These are phyloP conservation scores for Opisthograptis luteolata DNA, from an alignment of 2,888 invertebrate genomes.

Conservation along the genomic window DNA sequence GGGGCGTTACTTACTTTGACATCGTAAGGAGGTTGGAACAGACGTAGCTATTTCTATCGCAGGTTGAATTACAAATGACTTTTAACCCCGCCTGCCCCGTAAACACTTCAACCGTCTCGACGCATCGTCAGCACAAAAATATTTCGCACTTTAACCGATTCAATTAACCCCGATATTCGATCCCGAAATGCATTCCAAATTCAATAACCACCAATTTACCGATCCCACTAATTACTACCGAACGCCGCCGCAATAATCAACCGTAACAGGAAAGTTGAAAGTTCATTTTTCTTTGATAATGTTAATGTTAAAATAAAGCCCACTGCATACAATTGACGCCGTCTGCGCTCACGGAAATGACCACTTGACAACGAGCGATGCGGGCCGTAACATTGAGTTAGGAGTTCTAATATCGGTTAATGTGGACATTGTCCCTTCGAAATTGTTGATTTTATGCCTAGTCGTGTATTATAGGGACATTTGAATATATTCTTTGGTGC, in stretches of 20 bases:
- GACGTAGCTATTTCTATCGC: no score
- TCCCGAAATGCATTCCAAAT: slow-evolving; percentile 47
- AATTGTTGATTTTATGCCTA: slow-evolving; percentile 9
- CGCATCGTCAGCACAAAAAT: slow-evolving; percentile 23
- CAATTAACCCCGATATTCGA: slow-evolving; percentile 28
- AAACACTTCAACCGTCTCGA: slow-evolving; percentile 3
- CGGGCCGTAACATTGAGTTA: slow-evolving; percentile 46
- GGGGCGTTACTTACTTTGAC: no score
- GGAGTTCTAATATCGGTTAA: slow-evolving; percentile 11
- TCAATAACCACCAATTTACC: slow-evolving; percentile 40
- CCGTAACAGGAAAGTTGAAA: neutral
- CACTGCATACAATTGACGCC: slow-evolving; percentile 58
- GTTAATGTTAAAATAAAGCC: slow-evolving; percentile 52
- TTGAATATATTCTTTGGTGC: no score
- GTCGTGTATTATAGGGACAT: neutral
- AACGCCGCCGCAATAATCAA: neutral
- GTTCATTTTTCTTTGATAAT: slow-evolving; percentile 7
- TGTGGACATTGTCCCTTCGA: slow-evolving; percentile 15
- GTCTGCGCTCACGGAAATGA: slow-evolving; percentile 63
- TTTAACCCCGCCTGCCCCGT: no score
- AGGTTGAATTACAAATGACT: no score
- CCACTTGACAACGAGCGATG: slow-evolving; percentile 63
- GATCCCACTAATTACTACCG: slow-evolving; percentile 40
- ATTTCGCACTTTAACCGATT: slow-evolving; percentile 19
- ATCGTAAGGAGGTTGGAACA: no score